A percentile compares a stretch with the other conserved stretches of the same genome.
Evolutionary conservation across 2,113 vertebrate genomes (phyloP).

Genomic region (Cavia aperea): DNA sequence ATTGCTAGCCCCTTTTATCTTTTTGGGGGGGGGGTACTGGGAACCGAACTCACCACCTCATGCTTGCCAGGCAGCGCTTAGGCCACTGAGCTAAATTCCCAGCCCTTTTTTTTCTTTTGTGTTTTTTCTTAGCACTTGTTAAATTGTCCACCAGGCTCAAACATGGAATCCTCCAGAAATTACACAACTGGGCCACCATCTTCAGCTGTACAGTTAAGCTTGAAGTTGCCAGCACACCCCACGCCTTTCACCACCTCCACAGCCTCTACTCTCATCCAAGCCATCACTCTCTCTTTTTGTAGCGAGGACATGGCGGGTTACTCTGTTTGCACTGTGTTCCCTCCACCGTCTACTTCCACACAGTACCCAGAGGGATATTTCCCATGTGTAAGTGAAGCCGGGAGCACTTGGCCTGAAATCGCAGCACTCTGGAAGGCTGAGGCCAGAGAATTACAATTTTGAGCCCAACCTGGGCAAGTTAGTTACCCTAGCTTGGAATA

Average conservation of each 20-base stretch:
- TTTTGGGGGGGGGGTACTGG: no score
- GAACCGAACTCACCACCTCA: no score
- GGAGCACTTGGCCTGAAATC: background rate
- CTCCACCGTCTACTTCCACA: conserved; percentile 7
- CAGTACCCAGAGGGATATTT: background rate
- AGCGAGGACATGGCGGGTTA: background rate
- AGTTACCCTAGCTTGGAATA: background rate
- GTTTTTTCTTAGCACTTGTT: background rate
- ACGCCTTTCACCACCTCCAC: background rate
- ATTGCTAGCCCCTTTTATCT: background rate
- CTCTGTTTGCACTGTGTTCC: background rate
- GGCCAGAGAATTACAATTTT: background rate
- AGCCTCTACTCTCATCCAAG: background rate
- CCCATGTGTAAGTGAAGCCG: background rate
- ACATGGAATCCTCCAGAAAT: background rate
- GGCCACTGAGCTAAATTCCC: background rate
- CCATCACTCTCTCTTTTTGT: background rate
- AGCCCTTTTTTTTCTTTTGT: background rate
- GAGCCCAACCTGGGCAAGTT: background rate
- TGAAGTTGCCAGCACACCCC: background rate
- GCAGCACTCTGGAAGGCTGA: background rate
- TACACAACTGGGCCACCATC: background rate
- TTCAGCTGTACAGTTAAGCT: background rate
- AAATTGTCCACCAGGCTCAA: background rate
- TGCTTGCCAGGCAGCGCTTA: no score